phyloP scores from a whole-genome alignment of 23 tunicate genomes.

The Oikopleura albicans region DNA sequence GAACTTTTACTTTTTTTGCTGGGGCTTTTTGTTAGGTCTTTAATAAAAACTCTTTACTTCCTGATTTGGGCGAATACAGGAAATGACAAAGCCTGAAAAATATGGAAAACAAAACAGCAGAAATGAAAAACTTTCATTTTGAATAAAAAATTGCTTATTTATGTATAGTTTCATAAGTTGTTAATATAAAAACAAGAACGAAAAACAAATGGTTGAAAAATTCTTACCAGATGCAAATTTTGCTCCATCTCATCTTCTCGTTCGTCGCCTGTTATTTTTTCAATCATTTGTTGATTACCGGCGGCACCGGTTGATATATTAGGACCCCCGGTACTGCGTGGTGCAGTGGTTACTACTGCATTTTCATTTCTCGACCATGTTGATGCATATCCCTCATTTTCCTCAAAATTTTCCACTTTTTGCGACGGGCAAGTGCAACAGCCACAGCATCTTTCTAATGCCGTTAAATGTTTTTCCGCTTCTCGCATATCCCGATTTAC shows the following conservation, averaged over 20 bases:
- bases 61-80: too few relatives aligned
- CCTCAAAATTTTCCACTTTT: neutral
- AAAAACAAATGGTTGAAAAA: too few relatives aligned
- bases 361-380: neutral
- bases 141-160: too few relatives aligned
- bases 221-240: neutral
- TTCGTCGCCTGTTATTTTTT: neutral
- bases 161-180: too few relatives aligned
- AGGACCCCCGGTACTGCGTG: neutral
- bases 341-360: neutral
- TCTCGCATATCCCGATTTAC: neutral
- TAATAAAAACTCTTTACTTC: too few relatives aligned
- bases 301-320: neutral
- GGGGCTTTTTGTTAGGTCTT: too few relatives aligned
- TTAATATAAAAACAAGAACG: too few relatives aligned
- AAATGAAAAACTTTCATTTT: too few relatives aligned
- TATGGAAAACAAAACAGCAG: too few relatives aligned
- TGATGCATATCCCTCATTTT: neutral
- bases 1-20: too few relatives aligned
- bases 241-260: constrained; percentile 17
- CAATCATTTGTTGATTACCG: neutral
- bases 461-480: constrained; percentile 15
- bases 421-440: neutral
- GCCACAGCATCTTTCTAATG: constrained; percentile 6
- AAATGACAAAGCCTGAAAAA: too few relatives aligned